Percentiles rank a stretch among this genome's conserved stretches.
Conservation (phyloP, 1,140 invertebrate genomes). For the Euborellia annulipes region DNA sequence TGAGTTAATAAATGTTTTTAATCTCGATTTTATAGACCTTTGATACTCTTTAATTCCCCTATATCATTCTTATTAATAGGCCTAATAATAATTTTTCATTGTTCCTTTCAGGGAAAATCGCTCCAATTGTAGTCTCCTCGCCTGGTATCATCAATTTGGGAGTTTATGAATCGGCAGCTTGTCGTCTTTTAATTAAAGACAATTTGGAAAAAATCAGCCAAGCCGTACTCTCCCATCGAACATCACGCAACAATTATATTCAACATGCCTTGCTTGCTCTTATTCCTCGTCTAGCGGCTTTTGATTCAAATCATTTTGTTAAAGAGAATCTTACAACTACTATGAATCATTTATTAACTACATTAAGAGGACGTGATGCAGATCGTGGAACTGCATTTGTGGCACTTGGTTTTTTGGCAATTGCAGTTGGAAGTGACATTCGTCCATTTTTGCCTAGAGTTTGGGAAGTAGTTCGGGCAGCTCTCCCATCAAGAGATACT, state of each 20-base stretch:
- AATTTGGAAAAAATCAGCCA: slow-evolving; percentile 71
- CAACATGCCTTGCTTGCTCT: slow-evolving; percentile 78
- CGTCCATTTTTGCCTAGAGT: slow-evolving; percentile 64
- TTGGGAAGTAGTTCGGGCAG: slow-evolving; percentile 69
- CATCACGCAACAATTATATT: slow-evolving; percentile 59
- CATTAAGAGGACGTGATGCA: slow-evolving; percentile 59
- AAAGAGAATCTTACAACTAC: slow-evolving; percentile 48
- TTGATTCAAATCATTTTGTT: slow-evolving; percentile 70
- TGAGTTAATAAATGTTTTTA: too few relatives aligned
- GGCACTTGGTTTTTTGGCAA: slow-evolving; percentile 76
- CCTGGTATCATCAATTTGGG: too few relatives aligned
- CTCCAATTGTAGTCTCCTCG: too few relatives aligned
- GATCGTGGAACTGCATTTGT: slow-evolving; percentile 75
- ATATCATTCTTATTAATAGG: too few relatives aligned
- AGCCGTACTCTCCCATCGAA: slow-evolving; percentile 58
- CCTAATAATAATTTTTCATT: too few relatives aligned
- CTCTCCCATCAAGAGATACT: slow-evolving; percentile 55
- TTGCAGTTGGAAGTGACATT: slow-evolving; percentile 75
- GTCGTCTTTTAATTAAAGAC: slow-evolving; percentile 64
- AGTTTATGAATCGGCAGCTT: slow-evolving; percentile 69
- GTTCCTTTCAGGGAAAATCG: too few relatives aligned
- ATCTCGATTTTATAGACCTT: too few relatives aligned
- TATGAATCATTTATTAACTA: slow-evolving; percentile 60
- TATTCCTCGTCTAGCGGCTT: slow-evolving; percentile 86
- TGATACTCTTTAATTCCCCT: too few relatives aligned